Base-by-base conservation (phyloP, 2,113 vertebrate species). In the Tympanuchus pallidicinctus region DNA sequence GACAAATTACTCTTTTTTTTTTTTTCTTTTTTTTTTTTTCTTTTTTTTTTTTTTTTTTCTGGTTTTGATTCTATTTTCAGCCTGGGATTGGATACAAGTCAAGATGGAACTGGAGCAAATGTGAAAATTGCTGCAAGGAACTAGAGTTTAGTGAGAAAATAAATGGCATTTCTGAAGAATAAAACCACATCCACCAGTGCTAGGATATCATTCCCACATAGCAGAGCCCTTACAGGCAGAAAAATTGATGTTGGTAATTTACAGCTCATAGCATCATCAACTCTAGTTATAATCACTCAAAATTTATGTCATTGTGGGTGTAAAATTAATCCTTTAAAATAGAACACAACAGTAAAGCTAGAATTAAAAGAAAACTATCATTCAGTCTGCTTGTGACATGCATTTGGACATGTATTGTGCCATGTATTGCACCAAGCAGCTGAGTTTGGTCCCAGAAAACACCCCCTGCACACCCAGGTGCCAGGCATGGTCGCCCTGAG, bases 1-100 rank as follows among this genome's bases (percentile, higher is more conserved):
- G 65, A 94, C 60, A 85, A 81, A 32, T 57, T 63, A 36, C 18
- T 36, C 50, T 93, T 64, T 63, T 80, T 43, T 42, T 42, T 42
- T 40, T 40, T 21, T 80, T 34, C 6, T 36, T 36, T 36, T 36
- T 36, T 36, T 36, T 36, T 36, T 36, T 36, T 36, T 36, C 8
- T 36, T 36, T 36, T 36, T 36, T 36, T 36, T 36, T 36, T 36
- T 36, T 36, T 75, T 60, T 82, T 22, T 78, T 76, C 45, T 83
- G 67, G 91, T 90, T 94, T 94, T 69, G 61, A 75, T 90, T 91
- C 94, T 96, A 94, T 91, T 95, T 96, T 92, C 81, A 94, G 90
- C 19, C 50, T 73, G 4, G 36, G 57, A 67, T 70, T 95, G 93
- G 93, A 93, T 43, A 93, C 56, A 90, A 96, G 74, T 94, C 93